A percentile compares a stretch with the other conserved stretches of the same genome.
Conservation (phyloP, 1,140 invertebrate genomes). For the Limonius californicus region DNA sequence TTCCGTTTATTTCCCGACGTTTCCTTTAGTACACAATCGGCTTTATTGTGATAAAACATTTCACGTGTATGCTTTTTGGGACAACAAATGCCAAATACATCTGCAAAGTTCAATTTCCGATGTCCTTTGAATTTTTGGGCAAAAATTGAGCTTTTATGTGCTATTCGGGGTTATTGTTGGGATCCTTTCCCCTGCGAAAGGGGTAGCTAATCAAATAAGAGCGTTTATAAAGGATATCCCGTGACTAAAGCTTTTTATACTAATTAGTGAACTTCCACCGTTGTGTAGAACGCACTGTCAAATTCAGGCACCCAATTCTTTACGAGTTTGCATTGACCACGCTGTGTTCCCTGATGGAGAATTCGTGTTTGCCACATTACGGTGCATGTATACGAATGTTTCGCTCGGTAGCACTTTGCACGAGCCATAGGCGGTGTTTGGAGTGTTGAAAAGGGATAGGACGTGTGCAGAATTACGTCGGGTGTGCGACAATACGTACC, state of each 20-base stretch:
- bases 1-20: neutral
- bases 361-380: neutral
- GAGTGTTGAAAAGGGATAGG: neutral
- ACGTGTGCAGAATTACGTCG: neutral
- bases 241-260: neutral
- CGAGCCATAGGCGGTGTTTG: conserved; percentile 1
- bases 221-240: neutral
- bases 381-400: neutral
- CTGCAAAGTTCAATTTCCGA: no score
- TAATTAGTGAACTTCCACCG: neutral
- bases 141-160: no score
- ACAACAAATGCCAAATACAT: no score
- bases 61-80: no score
- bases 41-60: no score
- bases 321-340: neutral
- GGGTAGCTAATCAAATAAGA: no score
- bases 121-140: no score
- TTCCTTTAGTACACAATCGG: no score
- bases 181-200: no score
- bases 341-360: neutral
- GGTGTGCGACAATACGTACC: neutral
- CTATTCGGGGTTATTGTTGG: no score
- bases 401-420: conserved; percentile 1
- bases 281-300: neutral
- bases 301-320: no score